Percentiles rank a stretch among this genome's conserved stretches.
These are phyloP conservation scores for Eupithecia abbreviata DNA, from an alignment of 2,888 invertebrate genomes.

Conservation along the genomic window DNA sequence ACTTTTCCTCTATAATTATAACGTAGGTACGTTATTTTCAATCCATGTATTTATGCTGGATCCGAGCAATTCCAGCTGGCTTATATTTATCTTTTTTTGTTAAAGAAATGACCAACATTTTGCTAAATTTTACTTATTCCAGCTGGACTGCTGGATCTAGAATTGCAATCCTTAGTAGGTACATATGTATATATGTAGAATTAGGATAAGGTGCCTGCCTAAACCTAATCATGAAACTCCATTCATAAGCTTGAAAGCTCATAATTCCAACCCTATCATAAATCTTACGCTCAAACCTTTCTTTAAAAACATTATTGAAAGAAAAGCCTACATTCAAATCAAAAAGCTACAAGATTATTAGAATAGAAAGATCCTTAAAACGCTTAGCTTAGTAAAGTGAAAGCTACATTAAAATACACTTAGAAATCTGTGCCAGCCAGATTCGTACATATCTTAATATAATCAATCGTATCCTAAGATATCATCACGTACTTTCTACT, in stretches of 20 bases:
- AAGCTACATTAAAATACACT: conserved; percentile 28
- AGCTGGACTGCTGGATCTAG: too few relatives aligned
- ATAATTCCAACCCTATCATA: neutral
- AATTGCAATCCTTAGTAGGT: too few relatives aligned
- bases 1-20: neutral
- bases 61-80: too few relatives aligned
- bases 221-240: neutral
- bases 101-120: too few relatives aligned
- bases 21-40: neutral
- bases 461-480: conserved; percentile 17
- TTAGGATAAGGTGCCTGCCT: neutral
- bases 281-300: neutral
- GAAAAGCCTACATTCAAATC: conserved; percentile 18
- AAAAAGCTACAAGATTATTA: conserved; percentile 22
- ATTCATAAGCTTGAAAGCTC: conserved; percentile 8
- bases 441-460: conserved; percentile 29
- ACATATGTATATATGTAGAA: neutral
- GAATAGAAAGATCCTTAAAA: conserved; percentile 41
- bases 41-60: too few relatives aligned
- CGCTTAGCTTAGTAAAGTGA: conserved; percentile 39
- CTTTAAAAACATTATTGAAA: neutral
- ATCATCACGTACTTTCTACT: conserved; percentile 21
- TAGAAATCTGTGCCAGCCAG: conserved; percentile 62
- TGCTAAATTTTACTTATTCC: too few relatives aligned
- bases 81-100: too few relatives aligned